phyloP scores from a whole-genome alignment of 2,888 invertebrate genomes.

The Malachius bipustulatus region DNA sequence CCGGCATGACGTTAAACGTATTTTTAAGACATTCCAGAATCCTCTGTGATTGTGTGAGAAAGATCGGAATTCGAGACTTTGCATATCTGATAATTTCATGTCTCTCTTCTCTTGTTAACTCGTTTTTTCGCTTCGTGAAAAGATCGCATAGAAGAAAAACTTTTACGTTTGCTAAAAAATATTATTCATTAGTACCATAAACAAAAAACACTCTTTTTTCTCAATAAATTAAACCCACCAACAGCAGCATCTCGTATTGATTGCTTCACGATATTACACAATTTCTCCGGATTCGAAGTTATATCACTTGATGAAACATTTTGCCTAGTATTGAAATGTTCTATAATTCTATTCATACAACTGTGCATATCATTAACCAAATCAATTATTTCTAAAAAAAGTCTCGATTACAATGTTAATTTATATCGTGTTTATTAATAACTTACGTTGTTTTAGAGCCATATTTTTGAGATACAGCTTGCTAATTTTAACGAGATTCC shows the following conservation, averaged over 20 bases:
- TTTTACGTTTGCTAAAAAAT: conserved; percentile 38
- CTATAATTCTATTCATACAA: conserved; percentile 48
- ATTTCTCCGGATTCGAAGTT: conserved; percentile 44
- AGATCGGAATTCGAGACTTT: conserved; percentile 52
- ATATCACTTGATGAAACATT: conserved; percentile 30
- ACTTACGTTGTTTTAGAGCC: conserved; percentile 51
- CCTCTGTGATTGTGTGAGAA: conserved; percentile 49
- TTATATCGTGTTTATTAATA: neutral
- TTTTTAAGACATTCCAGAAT: conserved; percentile 47
- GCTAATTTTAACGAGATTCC: conserved; percentile 44
- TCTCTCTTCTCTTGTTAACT: conserved; percentile 48
- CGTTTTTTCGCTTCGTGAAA: conserved; percentile 49
- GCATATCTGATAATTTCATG: conserved; percentile 56
- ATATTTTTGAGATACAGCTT: conserved; percentile 49
- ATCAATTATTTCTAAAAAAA: conserved; percentile 46
- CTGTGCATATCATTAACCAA: conserved; percentile 52
- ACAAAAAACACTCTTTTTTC: neutral
- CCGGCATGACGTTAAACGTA: conserved; percentile 45
- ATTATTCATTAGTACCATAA: too few relatives aligned
- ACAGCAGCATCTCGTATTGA: conserved; percentile 49
- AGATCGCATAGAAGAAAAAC: conserved; percentile 51
- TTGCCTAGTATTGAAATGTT: conserved; percentile 41
- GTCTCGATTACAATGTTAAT: neutral
- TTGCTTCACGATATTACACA: conserved; percentile 51
- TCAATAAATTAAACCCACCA: too few relatives aligned